phyloP scores from a whole-genome alignment of 2,113 vertebrate species.

The Lophochroa leadbeateri region DNA sequence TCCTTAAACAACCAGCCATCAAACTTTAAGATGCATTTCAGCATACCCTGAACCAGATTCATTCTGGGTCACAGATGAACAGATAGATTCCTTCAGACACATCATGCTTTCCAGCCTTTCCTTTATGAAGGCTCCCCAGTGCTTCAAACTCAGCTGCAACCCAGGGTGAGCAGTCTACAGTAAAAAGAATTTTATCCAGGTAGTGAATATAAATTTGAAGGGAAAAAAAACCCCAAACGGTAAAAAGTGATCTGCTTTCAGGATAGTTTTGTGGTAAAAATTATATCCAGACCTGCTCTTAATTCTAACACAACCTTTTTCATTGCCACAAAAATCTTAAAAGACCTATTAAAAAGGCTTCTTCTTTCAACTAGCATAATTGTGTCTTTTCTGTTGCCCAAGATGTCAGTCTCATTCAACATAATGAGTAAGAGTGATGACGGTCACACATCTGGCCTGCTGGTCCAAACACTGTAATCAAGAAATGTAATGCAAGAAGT shows the following conservation, averaged over 20 bases:
- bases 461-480: background rate
- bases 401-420: background rate
- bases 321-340: background rate
- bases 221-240: background rate
- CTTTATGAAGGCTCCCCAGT: background rate
- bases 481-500: background rate
- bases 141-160: background rate
- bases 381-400: background rate
- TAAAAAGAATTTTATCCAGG: background rate
- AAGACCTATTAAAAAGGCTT: background rate
- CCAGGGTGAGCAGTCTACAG: background rate
- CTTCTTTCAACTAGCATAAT: background rate
- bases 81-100: background rate
- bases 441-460: background rate
- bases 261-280: background rate
- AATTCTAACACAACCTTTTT: background rate
- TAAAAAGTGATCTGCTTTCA: background rate
- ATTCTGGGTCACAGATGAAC: constrained; percentile 24
- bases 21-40: constrained; percentile 8
- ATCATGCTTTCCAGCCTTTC: constrained; percentile 21
- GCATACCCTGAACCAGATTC: background rate
- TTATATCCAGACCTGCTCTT: background rate
- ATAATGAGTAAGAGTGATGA: background rate
- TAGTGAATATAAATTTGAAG: background rate
- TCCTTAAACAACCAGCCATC: background rate